Conservation (phyloP, 2,113 vertebrate genomes). For the Octodon degus region DNA sequence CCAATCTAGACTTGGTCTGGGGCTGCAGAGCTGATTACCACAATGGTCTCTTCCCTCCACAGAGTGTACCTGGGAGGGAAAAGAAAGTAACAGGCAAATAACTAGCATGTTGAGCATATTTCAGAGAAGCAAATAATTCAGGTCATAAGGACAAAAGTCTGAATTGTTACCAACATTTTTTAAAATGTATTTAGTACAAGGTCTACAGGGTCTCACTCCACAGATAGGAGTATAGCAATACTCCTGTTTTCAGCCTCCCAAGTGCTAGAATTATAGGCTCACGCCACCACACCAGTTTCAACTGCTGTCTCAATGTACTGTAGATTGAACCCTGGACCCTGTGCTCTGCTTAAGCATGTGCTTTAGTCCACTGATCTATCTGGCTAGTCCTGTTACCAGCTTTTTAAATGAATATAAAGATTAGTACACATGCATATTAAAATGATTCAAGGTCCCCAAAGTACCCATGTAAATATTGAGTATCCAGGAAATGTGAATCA, state of each 20-base stretch:
- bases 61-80: neutral
- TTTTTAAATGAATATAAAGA: slow-evolving; percentile 43
- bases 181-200: too few relatives aligned
- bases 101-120: neutral
- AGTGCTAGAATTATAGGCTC: too few relatives aligned
- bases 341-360: too few relatives aligned
- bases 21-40: slow-evolving; percentile 1
- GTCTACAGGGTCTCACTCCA: too few relatives aligned
- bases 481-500: slow-evolving; percentile 51
- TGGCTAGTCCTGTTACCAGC: neutral
- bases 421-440: neutral
- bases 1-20: neutral
- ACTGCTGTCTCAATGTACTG: too few relatives aligned
- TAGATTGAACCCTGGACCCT: too few relatives aligned
- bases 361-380: too few relatives aligned
- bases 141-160: slow-evolving; percentile 7
- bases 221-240: too few relatives aligned
- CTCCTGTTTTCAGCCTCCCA: too few relatives aligned
- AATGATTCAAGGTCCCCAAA: slow-evolving; percentile 33
- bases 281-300: too few relatives aligned
- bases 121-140: slow-evolving; percentile 35
- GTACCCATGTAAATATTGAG: neutral
- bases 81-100: neutral
- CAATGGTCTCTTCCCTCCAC: neutral
- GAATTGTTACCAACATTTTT: neutral